phyloP scores from a whole-genome alignment of 2,113 vertebrate species.

The Lipophrys pholis region DNA sequence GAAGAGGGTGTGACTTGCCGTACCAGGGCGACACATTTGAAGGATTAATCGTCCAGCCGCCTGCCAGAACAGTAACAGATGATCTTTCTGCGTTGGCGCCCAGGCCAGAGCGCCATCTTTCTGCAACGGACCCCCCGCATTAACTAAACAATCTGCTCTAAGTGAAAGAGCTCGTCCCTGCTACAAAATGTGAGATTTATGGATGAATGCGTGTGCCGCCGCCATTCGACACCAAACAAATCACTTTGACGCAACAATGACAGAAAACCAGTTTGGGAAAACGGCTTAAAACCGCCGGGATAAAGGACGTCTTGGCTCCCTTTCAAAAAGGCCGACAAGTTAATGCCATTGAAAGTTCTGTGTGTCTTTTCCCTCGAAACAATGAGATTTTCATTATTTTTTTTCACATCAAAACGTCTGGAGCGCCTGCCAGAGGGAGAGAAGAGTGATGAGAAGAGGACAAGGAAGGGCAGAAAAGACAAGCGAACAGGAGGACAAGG shows the following conservation, averaged over 20 bases:
- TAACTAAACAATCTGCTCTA: not conserved
- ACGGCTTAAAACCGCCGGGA: not conserved
- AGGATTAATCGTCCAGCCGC: conserved; percentile 20
- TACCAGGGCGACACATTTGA: conserved; percentile 16
- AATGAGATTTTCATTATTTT: too few species aligned
- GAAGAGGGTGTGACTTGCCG: conserved; percentile 12
- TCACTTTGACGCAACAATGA: conserved; percentile 1
- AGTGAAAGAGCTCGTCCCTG: not conserved
- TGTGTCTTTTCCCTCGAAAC: too few species aligned
- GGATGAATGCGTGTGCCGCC: not conserved
- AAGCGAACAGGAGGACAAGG: too few species aligned
- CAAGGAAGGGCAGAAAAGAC: too few species aligned
- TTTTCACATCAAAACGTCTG: too few species aligned
- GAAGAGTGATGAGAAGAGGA: too few species aligned
- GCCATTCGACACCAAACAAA: not conserved
- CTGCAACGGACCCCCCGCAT: not conserved
- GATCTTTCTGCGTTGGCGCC: not conserved
- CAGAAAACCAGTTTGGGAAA: not conserved
- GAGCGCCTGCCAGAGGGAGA: too few species aligned
- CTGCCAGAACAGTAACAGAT: conserved; percentile 19
- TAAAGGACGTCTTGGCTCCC: conserved; percentile 7
- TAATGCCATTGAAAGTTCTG: too few species aligned
- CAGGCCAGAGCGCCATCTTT: conserved; percentile 11
- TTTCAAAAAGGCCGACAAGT: not conserved
- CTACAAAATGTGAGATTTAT: not conserved